phyloP scores from a whole-genome alignment of 1,140 invertebrate species.

The Orchesella cincta region DNA sequence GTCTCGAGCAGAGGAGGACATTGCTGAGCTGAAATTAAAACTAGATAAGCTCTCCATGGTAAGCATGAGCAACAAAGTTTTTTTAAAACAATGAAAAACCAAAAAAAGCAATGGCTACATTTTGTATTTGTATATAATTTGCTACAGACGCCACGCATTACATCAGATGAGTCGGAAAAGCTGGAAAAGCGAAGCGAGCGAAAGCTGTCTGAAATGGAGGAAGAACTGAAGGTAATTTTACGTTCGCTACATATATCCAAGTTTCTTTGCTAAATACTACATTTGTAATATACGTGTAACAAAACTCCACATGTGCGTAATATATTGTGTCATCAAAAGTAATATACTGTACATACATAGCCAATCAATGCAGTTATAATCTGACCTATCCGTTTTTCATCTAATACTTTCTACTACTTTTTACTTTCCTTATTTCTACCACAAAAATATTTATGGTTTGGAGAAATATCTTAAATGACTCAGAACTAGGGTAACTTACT shows the following conservation, averaged over 20 bases:
- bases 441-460: too few species aligned
- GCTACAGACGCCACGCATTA: conserved; percentile 68
- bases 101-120: too few species aligned
- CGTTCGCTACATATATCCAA: too few species aligned
- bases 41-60: conserved; percentile 53
- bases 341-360: too few species aligned
- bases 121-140: background rate
- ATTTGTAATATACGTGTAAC: too few species aligned
- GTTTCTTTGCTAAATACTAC: too few species aligned
- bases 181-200: conserved; percentile 89
- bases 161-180: conserved; percentile 79
- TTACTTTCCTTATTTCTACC: too few species aligned
- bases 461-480: too few species aligned
- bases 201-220: conserved; percentile 95
- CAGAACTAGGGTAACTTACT: too few species aligned
- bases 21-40: conserved; percentile 68
- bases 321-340: too few species aligned
- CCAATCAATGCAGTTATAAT: too few species aligned
- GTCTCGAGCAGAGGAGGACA: conserved; percentile 72
- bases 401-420: background rate
- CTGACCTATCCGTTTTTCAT: background rate
- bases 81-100: background rate
- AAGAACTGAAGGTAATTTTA: conserved; percentile 86
- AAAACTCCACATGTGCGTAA: too few species aligned
- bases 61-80: background rate